Conservation (phyloP, 2,888 invertebrate genomes). For the Yponomeuta evonymella region DNA sequence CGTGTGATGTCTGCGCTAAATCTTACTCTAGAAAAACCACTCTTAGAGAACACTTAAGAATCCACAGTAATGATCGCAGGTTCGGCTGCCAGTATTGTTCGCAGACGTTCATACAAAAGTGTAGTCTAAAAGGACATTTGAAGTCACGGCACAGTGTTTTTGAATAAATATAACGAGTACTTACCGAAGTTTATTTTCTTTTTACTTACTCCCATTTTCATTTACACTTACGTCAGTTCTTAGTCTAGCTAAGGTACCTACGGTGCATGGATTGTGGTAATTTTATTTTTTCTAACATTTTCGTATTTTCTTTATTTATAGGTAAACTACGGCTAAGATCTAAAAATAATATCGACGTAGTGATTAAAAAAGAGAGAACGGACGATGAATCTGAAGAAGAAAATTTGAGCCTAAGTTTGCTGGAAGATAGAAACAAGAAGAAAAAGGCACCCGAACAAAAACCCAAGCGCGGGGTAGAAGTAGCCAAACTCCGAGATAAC, state of each 20-base stretch:
- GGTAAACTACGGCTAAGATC: background rate
- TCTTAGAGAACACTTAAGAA: slow-evolving; percentile 46
- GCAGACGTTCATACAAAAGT: slow-evolving; percentile 30
- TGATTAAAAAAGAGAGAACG: background rate
- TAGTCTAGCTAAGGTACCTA: no score
- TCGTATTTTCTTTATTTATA: background rate
- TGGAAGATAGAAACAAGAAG: background rate
- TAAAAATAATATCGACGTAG: background rate
- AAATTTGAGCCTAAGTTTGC: slow-evolving; percentile 17
- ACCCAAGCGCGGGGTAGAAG: slow-evolving; percentile 22
- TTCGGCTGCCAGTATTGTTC: slow-evolving; percentile 39
- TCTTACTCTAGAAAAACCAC: slow-evolving; percentile 43
- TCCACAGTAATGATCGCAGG: slow-evolving; percentile 36
- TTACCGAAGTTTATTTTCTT: background rate
- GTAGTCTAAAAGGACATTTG: slow-evolving; percentile 22
- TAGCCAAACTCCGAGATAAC: slow-evolving; percentile 19
- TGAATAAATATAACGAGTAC: background rate
- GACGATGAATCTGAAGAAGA: slow-evolving; percentile 16
- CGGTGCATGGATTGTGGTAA: background rate
- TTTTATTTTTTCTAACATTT: background rate
- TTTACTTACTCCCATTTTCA: background rate
- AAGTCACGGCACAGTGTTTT: slow-evolving; percentile 23
- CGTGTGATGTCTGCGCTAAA: slow-evolving; percentile 49
- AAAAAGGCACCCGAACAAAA: slow-evolving; percentile 17
- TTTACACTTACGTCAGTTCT: no score